These are phyloP conservation scores for Astropecten irregularis DNA, from an alignment of 53 echinoderm and acorn worm species.

Conservation along the genomic window DNA sequence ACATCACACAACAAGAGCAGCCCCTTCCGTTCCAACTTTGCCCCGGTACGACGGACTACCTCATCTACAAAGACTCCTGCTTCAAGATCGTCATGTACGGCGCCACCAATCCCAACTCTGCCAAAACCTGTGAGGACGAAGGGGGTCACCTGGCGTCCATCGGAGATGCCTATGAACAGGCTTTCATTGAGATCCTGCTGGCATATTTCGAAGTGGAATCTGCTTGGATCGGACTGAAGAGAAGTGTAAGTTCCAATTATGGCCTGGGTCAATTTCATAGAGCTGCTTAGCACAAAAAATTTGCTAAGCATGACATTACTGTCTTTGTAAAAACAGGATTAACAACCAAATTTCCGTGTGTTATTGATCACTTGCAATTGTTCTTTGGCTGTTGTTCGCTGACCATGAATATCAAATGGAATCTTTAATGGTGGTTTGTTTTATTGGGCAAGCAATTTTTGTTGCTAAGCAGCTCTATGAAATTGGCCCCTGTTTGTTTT, in stretches of 20 bases:
- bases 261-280: no score
- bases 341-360: no score
- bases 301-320: no score
- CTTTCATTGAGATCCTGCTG: slow-evolving; percentile 63
- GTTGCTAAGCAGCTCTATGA: no score
- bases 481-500: no score
- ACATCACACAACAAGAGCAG: background rate
- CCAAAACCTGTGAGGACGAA: slow-evolving; percentile 43
- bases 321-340: no score
- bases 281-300: no score
- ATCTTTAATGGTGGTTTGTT: no score
- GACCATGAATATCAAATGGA: no score
- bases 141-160: slow-evolving; percentile 50
- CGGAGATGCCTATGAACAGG: slow-evolving; percentile 63
- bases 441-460: no score
- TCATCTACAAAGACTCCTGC: slow-evolving; percentile 52
- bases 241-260: slow-evolving; percentile 26
- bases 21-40: background rate
- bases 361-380: no score
- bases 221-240: slow-evolving; percentile 67
- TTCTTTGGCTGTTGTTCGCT: no score
- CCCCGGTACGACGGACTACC: background rate
- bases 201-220: background rate
- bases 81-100: slow-evolving; percentile 20
- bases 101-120: background rate